Percentiles rank a stretch among this genome's conserved stretches.
phyloP scores from a whole-genome alignment of 2,888 invertebrate species.

The Himalopsyche tibetana region DNA sequence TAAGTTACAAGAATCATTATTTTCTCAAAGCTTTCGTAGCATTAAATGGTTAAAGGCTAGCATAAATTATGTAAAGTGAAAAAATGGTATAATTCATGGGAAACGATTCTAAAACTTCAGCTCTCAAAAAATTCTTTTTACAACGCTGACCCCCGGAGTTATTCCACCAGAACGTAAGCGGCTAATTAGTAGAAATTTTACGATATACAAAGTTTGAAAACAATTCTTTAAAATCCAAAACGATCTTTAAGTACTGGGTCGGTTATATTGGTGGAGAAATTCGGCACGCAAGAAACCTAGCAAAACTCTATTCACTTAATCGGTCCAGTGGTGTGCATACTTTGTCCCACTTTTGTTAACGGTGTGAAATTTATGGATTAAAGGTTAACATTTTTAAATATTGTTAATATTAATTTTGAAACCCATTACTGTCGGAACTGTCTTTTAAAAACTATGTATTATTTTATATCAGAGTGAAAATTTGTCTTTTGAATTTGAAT shows the following conservation, averaged over 20 bases:
- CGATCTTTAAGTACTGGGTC: constrained; percentile 14
- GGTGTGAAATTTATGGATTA: no score
- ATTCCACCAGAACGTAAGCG: constrained; percentile 2
- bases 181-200: constrained; percentile 22
- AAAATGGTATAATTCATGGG: neutral
- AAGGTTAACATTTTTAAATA: no score
- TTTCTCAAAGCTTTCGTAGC: no score
- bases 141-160: constrained; percentile 7
- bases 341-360: no score
- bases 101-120: constrained; percentile 10
- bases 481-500: no score
- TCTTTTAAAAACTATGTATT: no score
- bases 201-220: constrained; percentile 15
- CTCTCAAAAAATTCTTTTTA: neutral
- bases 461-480: no score
- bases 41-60: no score
- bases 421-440: no score
- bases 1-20: no score
- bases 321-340: neutral
- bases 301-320: constrained; percentile 2
- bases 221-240: constrained; percentile 25
- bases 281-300: neutral
- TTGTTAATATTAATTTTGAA: no score
- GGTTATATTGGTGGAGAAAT: constrained; percentile 10
- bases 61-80: neutral